Conservation (phyloP, 2,113 vertebrate species). For the Motacilla alba region DNA sequence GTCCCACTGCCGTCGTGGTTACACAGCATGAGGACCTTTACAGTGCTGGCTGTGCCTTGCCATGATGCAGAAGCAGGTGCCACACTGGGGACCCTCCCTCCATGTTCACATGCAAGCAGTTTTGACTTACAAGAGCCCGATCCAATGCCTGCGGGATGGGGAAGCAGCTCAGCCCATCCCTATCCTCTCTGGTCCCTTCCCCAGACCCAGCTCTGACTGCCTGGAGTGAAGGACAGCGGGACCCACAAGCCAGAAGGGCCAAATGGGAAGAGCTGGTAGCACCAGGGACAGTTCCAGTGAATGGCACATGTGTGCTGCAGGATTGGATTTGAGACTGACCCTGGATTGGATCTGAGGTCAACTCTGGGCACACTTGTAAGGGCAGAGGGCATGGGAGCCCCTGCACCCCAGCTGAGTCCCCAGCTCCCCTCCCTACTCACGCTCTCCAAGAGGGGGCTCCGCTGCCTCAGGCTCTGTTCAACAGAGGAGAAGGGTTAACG, state of each 20-base stretch:
- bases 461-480: constrained; percentile 68
- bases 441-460: constrained; percentile 54
- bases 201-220: background rate
- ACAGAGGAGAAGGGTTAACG: constrained; percentile 66
- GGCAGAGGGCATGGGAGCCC: background rate
- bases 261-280: background rate
- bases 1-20: rapidly evolving
- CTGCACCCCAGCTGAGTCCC: background rate
- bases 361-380: constrained; percentile 57
- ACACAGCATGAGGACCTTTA: background rate
- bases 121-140: background rate
- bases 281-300: background rate
- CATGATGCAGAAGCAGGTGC: background rate
- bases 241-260: background rate
- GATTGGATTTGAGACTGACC: background rate
- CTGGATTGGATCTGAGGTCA: background rate
- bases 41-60: background rate
- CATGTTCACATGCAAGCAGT: background rate
- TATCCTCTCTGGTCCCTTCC: background rate
- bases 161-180: background rate
- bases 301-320: background rate
- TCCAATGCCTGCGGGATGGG: background rate
- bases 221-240: rapidly evolving
- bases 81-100: background rate
- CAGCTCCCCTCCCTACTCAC: constrained; percentile 12